These are phyloP conservation scores for Hypomesus transpacificus DNA, from an alignment of 2,113 vertebrate species.

Conservation along the genomic window DNA sequence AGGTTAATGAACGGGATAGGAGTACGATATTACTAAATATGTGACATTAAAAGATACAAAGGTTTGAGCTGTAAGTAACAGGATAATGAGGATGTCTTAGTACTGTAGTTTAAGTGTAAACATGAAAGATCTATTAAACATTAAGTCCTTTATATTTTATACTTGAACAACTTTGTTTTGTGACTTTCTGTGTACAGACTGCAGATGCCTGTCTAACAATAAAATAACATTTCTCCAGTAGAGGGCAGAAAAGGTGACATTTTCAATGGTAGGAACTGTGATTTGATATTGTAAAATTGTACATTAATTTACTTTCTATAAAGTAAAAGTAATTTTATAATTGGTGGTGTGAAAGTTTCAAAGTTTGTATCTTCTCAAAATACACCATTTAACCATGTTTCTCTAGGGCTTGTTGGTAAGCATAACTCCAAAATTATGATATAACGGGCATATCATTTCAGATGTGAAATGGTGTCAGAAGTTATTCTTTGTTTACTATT, in stretches of 20 bases:
- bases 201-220: neutral
- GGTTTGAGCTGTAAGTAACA: neutral
- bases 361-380: too few species aligned
- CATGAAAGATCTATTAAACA: neutral
- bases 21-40: too few species aligned
- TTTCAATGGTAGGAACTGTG: neutral
- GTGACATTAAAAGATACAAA: neutral
- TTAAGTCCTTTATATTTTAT: neutral
- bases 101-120: too few species aligned
- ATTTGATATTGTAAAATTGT: neutral
- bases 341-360: too few species aligned
- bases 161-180: neutral
- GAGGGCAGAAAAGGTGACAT: slow-evolving; percentile 45
- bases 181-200: neutral
- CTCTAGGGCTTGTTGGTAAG: too few species aligned
- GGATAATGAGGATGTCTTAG: neutral
- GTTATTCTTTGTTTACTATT: neutral
- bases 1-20: too few species aligned
- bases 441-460: neutral
- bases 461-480: neutral
- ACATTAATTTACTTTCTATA: neutral
- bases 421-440: too few species aligned
- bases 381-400: too few species aligned
- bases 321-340: neutral
- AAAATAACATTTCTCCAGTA: slow-evolving; percentile 35